Base-by-base conservation (phyloP, 2,888 invertebrate genomes). In the Stenichneumon culpator region DNA sequence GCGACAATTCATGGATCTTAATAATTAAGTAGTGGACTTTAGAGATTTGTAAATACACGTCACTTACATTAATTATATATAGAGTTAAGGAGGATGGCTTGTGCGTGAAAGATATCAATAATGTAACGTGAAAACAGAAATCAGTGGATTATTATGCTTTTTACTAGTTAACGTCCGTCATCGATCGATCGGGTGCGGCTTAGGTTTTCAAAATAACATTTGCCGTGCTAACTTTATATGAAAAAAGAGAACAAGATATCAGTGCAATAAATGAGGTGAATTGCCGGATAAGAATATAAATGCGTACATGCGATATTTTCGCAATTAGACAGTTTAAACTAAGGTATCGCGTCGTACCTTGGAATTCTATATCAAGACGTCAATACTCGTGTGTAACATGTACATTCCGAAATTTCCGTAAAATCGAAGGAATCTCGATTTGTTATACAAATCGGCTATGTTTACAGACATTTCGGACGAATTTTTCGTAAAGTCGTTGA, bases 11-110 rank as follows among this genome's bases (percentile, higher is more conserved):
- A 44, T 79, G 74, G 52, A 63, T 72, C 19, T 63, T 47, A 67
- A 74, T 69, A 32, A 75, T 77, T 79, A 70, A 86, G 78, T 60
- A 67, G 78, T 82, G 82, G 70, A 67, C 32, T 19, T 52, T 86
- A 83, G 67, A 82, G 50, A 86, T 39, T 87, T 87, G 87, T 87
- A 87, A 80, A 87, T 87, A 87, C 82, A 86, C 83, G 16, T 63
- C 9, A 69, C 73, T 60, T 69, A 69, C 28, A 70, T 50, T 65
- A 25, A 39, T 39, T 78, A 78, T 36, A 72, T 19, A 54, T 78
- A 70, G 70, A 79, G 78, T 78, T 73, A 68, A 81, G 22, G 69
- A 74, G 47, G 74, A 68, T 73, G 60, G 68, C 44, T 52, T 73
- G 65, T 81, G 47, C 72, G 72, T 50, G 44, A 70, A 25, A 57